A percentile compares a stretch with the other conserved stretches of the same genome.
phyloP scores from a whole-genome alignment of 2,113 vertebrate genomes.

The Acanthochromis polyacanthus region DNA sequence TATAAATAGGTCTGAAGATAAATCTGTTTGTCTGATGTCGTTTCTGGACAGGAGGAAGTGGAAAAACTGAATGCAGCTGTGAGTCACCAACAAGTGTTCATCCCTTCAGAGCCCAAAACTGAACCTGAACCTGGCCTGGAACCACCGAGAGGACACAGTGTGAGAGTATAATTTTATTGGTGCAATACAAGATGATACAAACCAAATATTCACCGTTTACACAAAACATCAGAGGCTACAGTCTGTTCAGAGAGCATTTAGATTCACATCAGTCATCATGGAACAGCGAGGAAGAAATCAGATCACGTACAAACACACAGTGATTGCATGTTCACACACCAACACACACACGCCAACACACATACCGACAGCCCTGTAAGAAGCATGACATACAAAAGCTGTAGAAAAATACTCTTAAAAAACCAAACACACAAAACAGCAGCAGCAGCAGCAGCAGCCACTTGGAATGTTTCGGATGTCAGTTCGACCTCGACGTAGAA shows the following conservation, averaged over 20 bases:
- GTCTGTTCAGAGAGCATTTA: conserved; percentile 34
- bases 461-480: conserved; percentile 71
- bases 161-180: conserved; percentile 61
- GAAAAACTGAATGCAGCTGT: conserved; percentile 30
- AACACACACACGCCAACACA: conserved; percentile 14
- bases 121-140: too few relatives aligned
- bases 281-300: not conserved
- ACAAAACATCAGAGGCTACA: conserved; percentile 41
- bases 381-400: conserved; percentile 68
- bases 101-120: too few relatives aligned
- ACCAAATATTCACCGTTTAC: conserved; percentile 54
- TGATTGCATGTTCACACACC: not conserved
- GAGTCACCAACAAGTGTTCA: conserved; percentile 12
- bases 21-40: not conserved
- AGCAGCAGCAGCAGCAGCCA: conserved; percentile 31
- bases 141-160: too few relatives aligned
- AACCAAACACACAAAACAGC: conserved; percentile 62
- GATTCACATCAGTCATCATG: conserved; percentile 2
- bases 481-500: not conserved
- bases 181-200: conserved; percentile 59
- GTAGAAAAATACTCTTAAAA: conserved; percentile 80
- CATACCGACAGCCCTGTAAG: conserved; percentile 28
- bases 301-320: conserved; percentile 19
- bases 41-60: conserved; percentile 55
- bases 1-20: too few relatives aligned